phyloP scores from a whole-genome alignment of 2,797 vertebrate species.

The Esox masquinongy region DNA sequence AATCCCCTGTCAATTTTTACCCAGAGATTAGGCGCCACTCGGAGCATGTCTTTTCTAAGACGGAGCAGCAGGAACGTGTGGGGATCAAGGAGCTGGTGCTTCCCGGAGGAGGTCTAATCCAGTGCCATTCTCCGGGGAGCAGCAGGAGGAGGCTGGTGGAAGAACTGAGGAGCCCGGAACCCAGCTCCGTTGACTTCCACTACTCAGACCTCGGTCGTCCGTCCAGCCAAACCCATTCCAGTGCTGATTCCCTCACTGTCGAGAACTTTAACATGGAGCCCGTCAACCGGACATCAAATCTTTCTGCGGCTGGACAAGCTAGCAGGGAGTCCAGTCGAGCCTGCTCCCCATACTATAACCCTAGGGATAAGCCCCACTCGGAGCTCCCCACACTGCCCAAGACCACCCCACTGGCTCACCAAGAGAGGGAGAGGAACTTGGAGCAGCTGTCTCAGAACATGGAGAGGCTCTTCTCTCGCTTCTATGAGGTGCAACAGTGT shows the following conservation, averaged over 20 bases:
- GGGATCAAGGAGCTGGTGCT: slow-evolving; percentile 79
- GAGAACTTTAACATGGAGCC: slow-evolving; percentile 76
- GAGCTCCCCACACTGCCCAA: slow-evolving; percentile 56
- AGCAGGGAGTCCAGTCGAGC: slow-evolving; percentile 75
- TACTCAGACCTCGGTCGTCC: slow-evolving; percentile 76
- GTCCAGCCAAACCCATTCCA: slow-evolving; percentile 71
- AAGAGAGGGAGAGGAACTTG: slow-evolving; percentile 44
- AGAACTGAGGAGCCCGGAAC: slow-evolving; percentile 79
- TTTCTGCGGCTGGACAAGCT: slow-evolving; percentile 59
- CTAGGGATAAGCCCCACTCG: slow-evolving; percentile 41
- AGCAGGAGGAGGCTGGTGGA: slow-evolving; percentile 80
- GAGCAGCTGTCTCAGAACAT: slow-evolving; percentile 76
- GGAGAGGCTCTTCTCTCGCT: slow-evolving; percentile 78
- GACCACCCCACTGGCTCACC: background rate
- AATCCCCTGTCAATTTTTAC: slow-evolving; percentile 60
- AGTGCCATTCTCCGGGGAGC: slow-evolving; percentile 69
- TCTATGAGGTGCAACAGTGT: slow-evolving; percentile 80
- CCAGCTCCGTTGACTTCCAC: slow-evolving; percentile 72
- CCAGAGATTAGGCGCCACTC: slow-evolving; percentile 80
- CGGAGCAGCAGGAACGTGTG: slow-evolving; percentile 54
- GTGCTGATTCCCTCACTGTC: slow-evolving; percentile 65
- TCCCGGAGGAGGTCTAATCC: slow-evolving; percentile 69
- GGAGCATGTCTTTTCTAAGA: slow-evolving; percentile 64
- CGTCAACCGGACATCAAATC: slow-evolving; percentile 53
- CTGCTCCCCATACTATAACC: slow-evolving; percentile 53